Evolutionary conservation across 2,888 invertebrate genomes (phyloP), one percentile per base, ranked within the genome.

Genomic region (Cetonia aurata): DNA sequence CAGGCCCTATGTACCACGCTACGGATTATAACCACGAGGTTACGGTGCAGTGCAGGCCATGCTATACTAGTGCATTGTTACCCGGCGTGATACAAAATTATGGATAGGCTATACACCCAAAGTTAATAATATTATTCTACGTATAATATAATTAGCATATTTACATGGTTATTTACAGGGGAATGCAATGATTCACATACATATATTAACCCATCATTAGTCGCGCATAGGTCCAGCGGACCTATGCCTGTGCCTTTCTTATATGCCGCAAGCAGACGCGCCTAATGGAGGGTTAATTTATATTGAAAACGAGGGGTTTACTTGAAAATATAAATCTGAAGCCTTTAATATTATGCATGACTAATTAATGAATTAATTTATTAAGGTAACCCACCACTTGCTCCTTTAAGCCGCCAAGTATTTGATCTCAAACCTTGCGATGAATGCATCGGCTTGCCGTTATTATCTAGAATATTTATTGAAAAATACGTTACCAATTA

Each of bases 1-100:
- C 84, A 70, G 83, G 82, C 84, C 85, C 85, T 85, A 85, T 82
- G 85, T 85, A 85, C 85, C 85, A 85, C 83, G 85, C 85, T 85
- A 84, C 76, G 75, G 74, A 75, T 76, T 76, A 79, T 74, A 79
- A 77, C 79, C 77, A 79, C 75, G 79, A 79, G 80, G 79, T 79
- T 82, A 81, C 80, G 79, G 80, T 80, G 81, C 79, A 75, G 79
- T 78, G 76, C 76, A 78, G 78, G 79, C 78, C 73, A 76, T 76
- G 77, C 73, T 71, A 67, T 75, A 74, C 75, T 76, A 76, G 76
- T 77, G 76, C 75, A 73, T 57, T 72, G 73, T 77, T 75, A 70
- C 71, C 37, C 71, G 70, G 73, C 74, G 74, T 74, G 75, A 37
- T 57, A 65, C 52, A n/a, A 46, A 37, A 50, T n/a, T 52, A 65